Evolutionary conservation across 2,888 invertebrate genomes (phyloP).

Genomic region (Rambutsinella grinnellia): DNA sequence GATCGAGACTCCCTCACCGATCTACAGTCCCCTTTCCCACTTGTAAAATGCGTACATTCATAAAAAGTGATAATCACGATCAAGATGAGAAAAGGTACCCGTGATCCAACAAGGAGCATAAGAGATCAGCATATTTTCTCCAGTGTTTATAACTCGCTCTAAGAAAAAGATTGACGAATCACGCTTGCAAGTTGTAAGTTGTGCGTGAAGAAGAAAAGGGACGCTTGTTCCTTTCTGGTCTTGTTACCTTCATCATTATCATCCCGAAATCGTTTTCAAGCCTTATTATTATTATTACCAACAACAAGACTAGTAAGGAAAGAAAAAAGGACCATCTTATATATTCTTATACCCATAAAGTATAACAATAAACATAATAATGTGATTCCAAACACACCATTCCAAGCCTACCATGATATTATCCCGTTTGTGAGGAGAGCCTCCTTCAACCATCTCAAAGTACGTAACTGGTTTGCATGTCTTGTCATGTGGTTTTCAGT

Average conservation of each 20-base stretch:
- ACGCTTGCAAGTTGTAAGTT: slow-evolving; percentile 30
- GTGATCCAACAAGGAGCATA: too few relatives aligned
- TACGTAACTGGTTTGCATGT: slow-evolving; percentile 43
- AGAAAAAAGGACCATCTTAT: slow-evolving; percentile 42
- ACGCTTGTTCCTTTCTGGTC: slow-evolving; percentile 15
- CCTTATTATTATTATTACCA: slow-evolving; percentile 46
- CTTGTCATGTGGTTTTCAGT: slow-evolving; percentile 48
- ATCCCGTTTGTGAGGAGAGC: slow-evolving; percentile 39
- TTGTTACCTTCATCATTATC: slow-evolving; percentile 41
- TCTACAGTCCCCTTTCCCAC: too few relatives aligned
- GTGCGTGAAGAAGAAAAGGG: slow-evolving; percentile 39
- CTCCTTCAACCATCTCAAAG: slow-evolving; percentile 14
- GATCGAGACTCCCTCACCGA: too few relatives aligned
- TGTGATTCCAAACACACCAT: slow-evolving; percentile 10
- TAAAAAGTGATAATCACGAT: too few relatives aligned
- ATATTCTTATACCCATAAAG: too few relatives aligned
- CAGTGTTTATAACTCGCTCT: too few relatives aligned
- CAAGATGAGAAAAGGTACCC: too few relatives aligned
- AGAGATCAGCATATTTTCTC: too few relatives aligned
- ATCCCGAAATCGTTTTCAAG: slow-evolving; percentile 46
- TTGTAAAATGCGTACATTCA: too few relatives aligned
- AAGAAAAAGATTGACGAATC: too few relatives aligned
- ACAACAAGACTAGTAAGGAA: too few relatives aligned
- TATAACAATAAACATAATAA: slow-evolving; percentile 27
- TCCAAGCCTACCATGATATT: slow-evolving; percentile 44